These are phyloP conservation scores for Perodicticus potto DNA, from an alignment of 2,797 vertebrate species.

Conservation along the genomic window DNA sequence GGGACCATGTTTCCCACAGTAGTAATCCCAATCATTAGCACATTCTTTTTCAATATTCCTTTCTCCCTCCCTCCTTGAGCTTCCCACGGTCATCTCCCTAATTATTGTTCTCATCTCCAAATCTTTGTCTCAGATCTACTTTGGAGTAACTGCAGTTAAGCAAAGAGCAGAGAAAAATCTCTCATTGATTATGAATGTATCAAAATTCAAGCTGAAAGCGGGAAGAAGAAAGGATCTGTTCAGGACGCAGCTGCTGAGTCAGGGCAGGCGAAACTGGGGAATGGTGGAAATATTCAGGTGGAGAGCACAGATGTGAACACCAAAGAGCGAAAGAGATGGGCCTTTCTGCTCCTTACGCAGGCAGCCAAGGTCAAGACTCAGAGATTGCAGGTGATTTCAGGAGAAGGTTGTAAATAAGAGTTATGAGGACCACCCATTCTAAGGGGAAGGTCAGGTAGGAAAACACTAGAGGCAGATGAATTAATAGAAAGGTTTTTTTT, in stretches of 20 bases:
- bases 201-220: background rate
- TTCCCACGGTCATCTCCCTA: background rate
- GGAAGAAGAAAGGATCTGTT: background rate
- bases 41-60: background rate
- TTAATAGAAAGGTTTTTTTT: background rate
- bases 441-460: background rate
- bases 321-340: background rate
- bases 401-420: background rate
- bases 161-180: slow-evolving; percentile 21
- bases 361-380: background rate
- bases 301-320: background rate
- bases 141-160: background rate
- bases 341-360: background rate
- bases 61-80: background rate
- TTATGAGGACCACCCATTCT: background rate
- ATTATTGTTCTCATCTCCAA: background rate
- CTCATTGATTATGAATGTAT: background rate
- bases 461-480: background rate
- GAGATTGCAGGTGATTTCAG: background rate
- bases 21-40: background rate
- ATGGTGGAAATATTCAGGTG: background rate
- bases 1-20: background rate
- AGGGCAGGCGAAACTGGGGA: background rate
- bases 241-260: background rate
- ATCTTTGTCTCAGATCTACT: background rate